Conservation (phyloP, 2,888 invertebrate species). For the Ceratothoa steindachneri region DNA sequence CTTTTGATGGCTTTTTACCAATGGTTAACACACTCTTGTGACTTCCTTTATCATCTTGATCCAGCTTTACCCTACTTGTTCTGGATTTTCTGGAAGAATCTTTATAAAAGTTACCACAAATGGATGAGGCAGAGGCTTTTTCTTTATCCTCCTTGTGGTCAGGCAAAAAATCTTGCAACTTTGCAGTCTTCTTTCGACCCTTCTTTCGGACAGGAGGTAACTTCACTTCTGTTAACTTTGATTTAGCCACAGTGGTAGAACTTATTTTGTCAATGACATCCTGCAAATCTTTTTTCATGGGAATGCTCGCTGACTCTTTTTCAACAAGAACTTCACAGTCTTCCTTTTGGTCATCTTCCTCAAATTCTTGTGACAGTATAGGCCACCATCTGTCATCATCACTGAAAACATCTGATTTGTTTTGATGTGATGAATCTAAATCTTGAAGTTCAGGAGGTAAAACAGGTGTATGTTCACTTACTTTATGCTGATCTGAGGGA, state of each 20-base stretch:
- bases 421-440: neutral
- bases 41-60: conserved; percentile 17
- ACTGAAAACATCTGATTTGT: neutral
- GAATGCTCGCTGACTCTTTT: neutral
- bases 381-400: conserved; percentile 35
- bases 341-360: conserved; percentile 14
- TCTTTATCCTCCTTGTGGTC: too few relatives aligned
- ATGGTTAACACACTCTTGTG: too few relatives aligned
- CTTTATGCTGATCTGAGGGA: neutral
- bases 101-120: too few relatives aligned
- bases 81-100: too few relatives aligned
- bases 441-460: too few relatives aligned
- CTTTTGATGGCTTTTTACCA: neutral
- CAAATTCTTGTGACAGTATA: conserved; percentile 32
- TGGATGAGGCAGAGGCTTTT: too few relatives aligned
- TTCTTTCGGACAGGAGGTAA: too few relatives aligned
- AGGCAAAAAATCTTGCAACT: too few relatives aligned
- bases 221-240: neutral
- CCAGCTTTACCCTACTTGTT: too few relatives aligned
- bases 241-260: neutral
- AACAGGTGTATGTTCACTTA: too few relatives aligned
- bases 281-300: neutral
- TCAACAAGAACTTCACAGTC: neutral
- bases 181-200: too few relatives aligned
- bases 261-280: neutral